These are phyloP conservation scores for Bursaphelenchus okinawaensis DNA, from an alignment of 2,888 invertebrate species.

Conservation along the genomic window DNA sequence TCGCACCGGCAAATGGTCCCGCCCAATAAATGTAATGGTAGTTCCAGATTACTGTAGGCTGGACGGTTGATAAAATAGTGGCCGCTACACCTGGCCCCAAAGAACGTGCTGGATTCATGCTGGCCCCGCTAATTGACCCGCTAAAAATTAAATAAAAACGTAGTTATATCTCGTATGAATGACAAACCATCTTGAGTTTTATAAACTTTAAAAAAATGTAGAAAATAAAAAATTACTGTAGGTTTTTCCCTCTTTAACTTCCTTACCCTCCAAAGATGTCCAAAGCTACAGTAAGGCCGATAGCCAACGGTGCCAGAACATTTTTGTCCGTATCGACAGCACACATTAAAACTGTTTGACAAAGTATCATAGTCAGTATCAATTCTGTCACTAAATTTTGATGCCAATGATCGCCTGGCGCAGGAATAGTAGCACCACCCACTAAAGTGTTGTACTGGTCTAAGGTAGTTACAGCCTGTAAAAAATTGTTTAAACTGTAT, in stretches of 20 bases:
- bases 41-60: conserved; percentile 1
- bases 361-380: conserved; percentile 56
- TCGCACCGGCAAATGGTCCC: conserved; percentile 57
- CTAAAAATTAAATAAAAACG: conserved; percentile 45
- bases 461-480: conserved; percentile 23
- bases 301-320: conserved; percentile 57
- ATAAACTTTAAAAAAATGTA: too few relatives aligned
- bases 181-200: too few relatives aligned
- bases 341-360: conserved; percentile 58
- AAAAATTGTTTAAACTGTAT: not conserved
- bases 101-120: conserved; percentile 60
- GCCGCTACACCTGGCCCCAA: conserved; percentile 58
- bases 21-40: conserved; percentile 56
- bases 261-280: conserved; percentile 57
- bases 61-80: conserved; percentile 15
- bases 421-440: conserved; percentile 30
- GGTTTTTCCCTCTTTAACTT: too few relatives aligned
- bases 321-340: conserved; percentile 58
- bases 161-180: too few relatives aligned
- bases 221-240: too few relatives aligned
- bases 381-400: conserved; percentile 49
- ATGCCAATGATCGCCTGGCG: conserved; percentile 22
- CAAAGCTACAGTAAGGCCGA: conserved; percentile 58
- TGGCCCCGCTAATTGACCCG: conserved; percentile 57
- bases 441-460: conserved; percentile 21